Percentiles rank a stretch among this genome's conserved stretches.
Conservation (phyloP, 2,113 vertebrate genomes). For the Engystomops pustulosus region DNA sequence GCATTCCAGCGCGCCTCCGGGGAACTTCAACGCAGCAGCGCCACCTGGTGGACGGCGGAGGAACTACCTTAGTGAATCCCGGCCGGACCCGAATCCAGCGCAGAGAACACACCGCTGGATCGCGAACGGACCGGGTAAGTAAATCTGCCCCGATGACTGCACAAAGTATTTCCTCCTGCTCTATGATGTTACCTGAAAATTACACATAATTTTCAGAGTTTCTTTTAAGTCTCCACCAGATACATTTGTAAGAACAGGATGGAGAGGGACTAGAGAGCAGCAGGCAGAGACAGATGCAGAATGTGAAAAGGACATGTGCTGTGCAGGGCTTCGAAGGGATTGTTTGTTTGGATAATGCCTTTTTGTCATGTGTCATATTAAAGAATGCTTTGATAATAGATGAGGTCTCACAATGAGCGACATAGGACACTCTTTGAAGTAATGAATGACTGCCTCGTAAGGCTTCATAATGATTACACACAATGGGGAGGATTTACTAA, state of each 20-base stretch:
- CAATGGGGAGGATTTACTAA: background rate
- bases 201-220: too few relatives aligned
- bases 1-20: too few relatives aligned
- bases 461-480: background rate
- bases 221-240: too few relatives aligned
- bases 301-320: background rate
- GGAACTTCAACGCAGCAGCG: too few relatives aligned
- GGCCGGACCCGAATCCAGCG: too few relatives aligned
- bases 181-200: too few relatives aligned
- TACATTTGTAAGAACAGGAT: background rate
- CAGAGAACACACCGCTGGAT: too few relatives aligned
- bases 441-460: background rate
- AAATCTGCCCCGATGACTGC: too few relatives aligned
- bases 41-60: too few relatives aligned
- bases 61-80: too few relatives aligned
- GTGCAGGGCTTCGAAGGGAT: background rate
- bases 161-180: too few relatives aligned
- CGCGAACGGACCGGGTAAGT: too few relatives aligned
- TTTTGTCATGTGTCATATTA: background rate
- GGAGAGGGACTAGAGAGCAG: background rate
- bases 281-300: slow-evolving; percentile 1
- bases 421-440: background rate
- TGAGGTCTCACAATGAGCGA: background rate
- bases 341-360: background rate
- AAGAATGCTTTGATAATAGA: background rate